phyloP scores from a whole-genome alignment of 2,113 vertebrate genomes.

The Coturnix japonica region DNA sequence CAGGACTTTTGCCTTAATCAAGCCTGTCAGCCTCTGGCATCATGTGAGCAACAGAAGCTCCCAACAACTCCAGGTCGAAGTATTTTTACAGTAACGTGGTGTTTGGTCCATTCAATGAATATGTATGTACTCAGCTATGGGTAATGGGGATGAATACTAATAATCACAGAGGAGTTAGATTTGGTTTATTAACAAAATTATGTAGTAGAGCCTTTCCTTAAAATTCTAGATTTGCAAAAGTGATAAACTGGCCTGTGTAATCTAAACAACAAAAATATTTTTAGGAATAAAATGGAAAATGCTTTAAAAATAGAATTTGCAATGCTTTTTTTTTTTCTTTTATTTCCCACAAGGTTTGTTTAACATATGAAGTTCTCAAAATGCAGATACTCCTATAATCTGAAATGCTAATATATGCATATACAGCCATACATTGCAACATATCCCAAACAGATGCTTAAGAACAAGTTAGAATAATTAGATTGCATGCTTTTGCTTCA shows the following conservation, averaged over 20 bases:
- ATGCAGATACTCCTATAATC: background rate
- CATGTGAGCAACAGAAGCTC: background rate
- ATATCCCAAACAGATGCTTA: background rate
- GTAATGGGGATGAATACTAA: background rate
- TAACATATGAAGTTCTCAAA: background rate
- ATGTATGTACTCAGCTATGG: background rate
- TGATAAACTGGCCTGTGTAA: background rate
- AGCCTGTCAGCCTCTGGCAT: background rate
- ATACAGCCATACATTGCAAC: background rate
- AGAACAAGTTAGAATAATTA: background rate
- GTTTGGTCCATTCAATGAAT: background rate
- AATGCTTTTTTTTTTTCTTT: background rate
- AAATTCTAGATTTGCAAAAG: background rate
- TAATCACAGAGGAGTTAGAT: background rate
- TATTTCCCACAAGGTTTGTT: background rate
- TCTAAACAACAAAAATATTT: background rate
- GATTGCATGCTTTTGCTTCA: background rate
- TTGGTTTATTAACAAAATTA: background rate
- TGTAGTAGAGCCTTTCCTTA: background rate
- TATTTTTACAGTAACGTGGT: background rate
- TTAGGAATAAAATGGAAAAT: background rate
- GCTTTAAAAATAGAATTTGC: background rate
- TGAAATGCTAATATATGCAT: background rate
- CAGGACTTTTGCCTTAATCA: background rate
- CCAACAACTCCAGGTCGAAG: background rate